phyloP scores from a whole-genome alignment of 1,140 invertebrate species.

The Meloidogyne floridensis region DNA sequence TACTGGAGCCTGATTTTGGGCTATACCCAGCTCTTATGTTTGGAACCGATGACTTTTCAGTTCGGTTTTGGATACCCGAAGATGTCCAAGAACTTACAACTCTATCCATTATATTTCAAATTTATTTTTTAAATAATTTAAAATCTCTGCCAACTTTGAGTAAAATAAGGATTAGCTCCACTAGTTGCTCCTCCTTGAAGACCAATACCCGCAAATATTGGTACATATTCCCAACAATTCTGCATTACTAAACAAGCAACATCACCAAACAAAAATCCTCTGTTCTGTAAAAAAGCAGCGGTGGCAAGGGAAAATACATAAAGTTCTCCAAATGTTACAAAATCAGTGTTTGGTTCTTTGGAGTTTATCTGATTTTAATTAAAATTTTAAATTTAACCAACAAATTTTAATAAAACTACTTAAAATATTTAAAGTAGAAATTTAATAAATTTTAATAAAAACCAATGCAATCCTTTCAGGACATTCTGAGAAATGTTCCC shows the following conservation, averaged over 20 bases:
- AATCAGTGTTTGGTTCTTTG: conserved; percentile 36
- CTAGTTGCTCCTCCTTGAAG: conserved; percentile 50
- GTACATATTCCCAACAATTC: conserved; percentile 52
- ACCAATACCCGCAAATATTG: conserved; percentile 45
- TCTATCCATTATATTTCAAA: too few relatives aligned
- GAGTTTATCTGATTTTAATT: conserved; percentile 41
- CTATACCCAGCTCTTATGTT: too few relatives aligned
- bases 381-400: not conserved
- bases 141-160: conserved; percentile 40
- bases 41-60: too few relatives aligned
- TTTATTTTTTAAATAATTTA: not conserved
- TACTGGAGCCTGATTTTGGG: too few relatives aligned
- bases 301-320: conserved; percentile 41
- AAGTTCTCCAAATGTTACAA: conserved; percentile 51
- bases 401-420: not conserved
- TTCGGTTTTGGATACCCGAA: not conserved
- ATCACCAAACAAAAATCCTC: conserved; percentile 39
- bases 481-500: conserved; percentile 33
- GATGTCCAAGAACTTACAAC: not conserved
- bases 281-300: conserved; percentile 43
- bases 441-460: not conserved
- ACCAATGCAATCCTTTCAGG: conserved; percentile 40
- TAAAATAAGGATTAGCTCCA: conserved; percentile 48
- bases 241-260: conserved; percentile 42
- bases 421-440: conserved; percentile 12